Base-by-base conservation (phyloP, 2,888 invertebrate species). In the Hypomecis atomaria region DNA sequence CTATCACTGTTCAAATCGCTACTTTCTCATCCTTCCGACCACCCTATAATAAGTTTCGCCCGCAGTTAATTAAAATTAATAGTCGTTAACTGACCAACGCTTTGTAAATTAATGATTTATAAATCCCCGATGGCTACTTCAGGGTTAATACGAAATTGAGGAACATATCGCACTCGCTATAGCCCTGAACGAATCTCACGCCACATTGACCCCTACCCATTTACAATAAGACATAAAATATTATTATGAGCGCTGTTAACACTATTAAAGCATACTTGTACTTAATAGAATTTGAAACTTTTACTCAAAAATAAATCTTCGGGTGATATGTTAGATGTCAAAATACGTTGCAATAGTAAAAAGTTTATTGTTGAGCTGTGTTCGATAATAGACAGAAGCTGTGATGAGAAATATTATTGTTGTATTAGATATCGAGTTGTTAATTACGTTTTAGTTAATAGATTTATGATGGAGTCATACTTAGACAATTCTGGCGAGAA, bases 1-100 rank as follows among this genome's bases (percentile, higher is more conserved):
- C 48, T 57, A 0, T 7, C 53, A 42, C 69, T 60, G 8, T 48
- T 45, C 23, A 48, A 23, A 33, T n/a, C 65, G 56, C 56, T 43
- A 1, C 10, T 48, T 33, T 4, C 50, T n/a, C 38, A 2, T 11
- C 33, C 9, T 33, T 58, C 61, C 0, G 43, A 61, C 65, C 60
- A 68, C n/a, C 70, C 78, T 76, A 65, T 49, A 65, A 67, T 52
- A 78, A 79, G 77, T 81, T 83, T 83, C 78, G 76, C 83, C 83
- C 79, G 78, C 73, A 84, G 83, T 86, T 89, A 90, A 90, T 91
- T 86, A 88, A 88, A 88, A 91, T 90, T 89, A 89, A 91, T 90
- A 85, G 86, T 82, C 76, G 79, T 81, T 83, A 88, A 83, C 85
- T 79, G 84, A 83, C 83, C 84, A 82, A 75, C 78, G 75, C 79